Evolutionary conservation across 2,888 invertebrate species (phyloP).

Genomic region (Escarpia spicata): DNA sequence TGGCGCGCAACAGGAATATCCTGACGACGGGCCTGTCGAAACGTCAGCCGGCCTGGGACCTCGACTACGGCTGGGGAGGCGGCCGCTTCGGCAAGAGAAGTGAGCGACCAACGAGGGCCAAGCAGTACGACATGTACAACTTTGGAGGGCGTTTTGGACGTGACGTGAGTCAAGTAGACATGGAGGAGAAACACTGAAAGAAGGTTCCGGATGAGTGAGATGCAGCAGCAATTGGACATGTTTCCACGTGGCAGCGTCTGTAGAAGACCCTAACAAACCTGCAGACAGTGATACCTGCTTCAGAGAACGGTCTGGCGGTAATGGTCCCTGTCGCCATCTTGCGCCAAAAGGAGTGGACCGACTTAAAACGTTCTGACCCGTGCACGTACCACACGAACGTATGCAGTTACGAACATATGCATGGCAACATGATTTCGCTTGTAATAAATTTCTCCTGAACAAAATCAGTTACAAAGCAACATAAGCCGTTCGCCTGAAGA

Average conservation of each 20-base stretch:
- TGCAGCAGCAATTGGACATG: neutral
- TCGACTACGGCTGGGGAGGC: conserved; percentile 62
- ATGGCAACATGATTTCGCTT: neutral
- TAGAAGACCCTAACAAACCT: neutral
- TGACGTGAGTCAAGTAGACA: conserved; percentile 42
- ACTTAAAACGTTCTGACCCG: neutral
- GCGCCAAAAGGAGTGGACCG: neutral
- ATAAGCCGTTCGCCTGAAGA: neutral
- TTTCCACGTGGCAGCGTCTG: neutral
- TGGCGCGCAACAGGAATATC: neutral
- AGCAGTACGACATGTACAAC: conserved; percentile 48
- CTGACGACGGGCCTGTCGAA: conserved; percentile 38
- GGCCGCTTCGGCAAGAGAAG: conserved; percentile 60
- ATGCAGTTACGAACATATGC: neutral
- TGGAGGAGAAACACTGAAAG: neutral
- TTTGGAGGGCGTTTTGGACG: conserved; percentile 59
- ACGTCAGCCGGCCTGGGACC: conserved; percentile 58
- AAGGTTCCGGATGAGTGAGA: neutral
- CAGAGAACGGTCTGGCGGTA: neutral
- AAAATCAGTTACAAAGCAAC: neutral
- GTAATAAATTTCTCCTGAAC: neutral
- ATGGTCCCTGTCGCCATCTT: neutral
- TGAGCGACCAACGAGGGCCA: conserved; percentile 38
- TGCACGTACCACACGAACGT: neutral
- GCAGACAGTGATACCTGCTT: neutral